Evolutionary conservation across 2,888 invertebrate species (phyloP).

Genomic region (Lampropteryx suffumata): DNA sequence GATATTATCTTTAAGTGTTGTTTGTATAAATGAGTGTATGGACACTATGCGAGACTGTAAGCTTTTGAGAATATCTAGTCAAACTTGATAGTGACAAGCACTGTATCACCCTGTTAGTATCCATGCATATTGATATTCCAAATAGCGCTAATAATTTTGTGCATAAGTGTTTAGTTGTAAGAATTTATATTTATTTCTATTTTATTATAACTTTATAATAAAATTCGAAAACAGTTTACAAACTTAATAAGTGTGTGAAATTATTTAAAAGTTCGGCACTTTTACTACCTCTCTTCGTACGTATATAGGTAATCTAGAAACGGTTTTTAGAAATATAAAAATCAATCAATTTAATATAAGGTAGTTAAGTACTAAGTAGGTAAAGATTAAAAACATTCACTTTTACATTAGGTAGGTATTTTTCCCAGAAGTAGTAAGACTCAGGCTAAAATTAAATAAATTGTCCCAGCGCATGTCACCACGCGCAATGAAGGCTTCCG

Average conservation of each 20-base stretch:
- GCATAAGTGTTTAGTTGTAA: conserved; percentile 73
- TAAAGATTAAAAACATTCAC: too few species aligned
- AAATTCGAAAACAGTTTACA: conserved; percentile 49
- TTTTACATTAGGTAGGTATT: too few species aligned
- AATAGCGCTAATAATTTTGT: conserved; percentile 72
- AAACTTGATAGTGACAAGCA: conserved; percentile 47
- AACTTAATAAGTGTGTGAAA: conserved; percentile 10
- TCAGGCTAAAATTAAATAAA: too few species aligned
- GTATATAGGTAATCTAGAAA: too few species aligned
- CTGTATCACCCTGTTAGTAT: conserved; percentile 31
- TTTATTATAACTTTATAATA: conserved; percentile 74
- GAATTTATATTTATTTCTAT: conserved; percentile 71
- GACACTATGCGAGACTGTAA: conserved; percentile 70
- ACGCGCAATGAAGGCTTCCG: too few species aligned
- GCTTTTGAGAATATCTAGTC: conserved; percentile 60
- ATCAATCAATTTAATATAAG: too few species aligned
- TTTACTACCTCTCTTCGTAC: too few species aligned
- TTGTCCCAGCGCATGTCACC: too few species aligned
- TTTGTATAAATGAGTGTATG: conserved; percentile 71
- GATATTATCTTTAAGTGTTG: conserved; percentile 76
- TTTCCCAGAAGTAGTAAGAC: too few species aligned
- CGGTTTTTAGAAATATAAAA: too few species aligned
- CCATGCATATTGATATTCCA: conserved; percentile 54
- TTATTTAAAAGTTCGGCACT: too few species aligned
- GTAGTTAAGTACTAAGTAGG: too few species aligned